Base-by-base conservation (phyloP, 2,888 invertebrate species). In the Oasisia sp. region DNA sequence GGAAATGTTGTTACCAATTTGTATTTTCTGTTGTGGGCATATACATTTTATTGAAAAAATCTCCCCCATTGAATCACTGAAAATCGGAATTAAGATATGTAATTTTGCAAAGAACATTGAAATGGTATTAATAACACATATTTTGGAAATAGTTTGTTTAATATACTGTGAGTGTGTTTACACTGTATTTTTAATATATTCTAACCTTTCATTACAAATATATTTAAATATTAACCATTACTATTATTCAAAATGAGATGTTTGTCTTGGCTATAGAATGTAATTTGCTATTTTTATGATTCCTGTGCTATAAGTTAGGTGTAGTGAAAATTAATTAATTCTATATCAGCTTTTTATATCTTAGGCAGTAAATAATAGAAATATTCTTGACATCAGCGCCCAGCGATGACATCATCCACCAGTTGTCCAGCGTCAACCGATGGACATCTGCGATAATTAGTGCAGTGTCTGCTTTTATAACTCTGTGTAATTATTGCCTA, bases 371-470 rank as follows among this genome's bases (percentile, higher is more conserved):
- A n/a, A 74, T 74, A 27, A 19, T 50, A 27, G 74, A 74, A 74
- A 74, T 74, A 27, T 74, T 3, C n/a, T 19, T 4, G 38, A 38
- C 38, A 38, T 38, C 38, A 38, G 2, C 38, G 4, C 38, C 38
- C 38, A 38, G 38, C 38, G 38, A 74, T 74, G 74, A 74, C 74
- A n/a, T 74, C 74, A 74, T 74, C n/a, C 19, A 27, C 19, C 7
- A 27, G 74, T 19, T 74, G 74, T 74, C 74, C 74, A 74, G 74
- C 7, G 7, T 74, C 0, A 74, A 27, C 5, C 27, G 2, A 19
- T 74, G 74, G 74, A n/a, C 74, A 74, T 27, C 74, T 74, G 74
- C 19, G 74, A 74, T 74, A 74, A 74, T 74, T 74, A 74, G 74
- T 27, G 74, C 74, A 27, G 27, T 27, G 27, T 74, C 74, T 74